Base-by-base conservation (phyloP, 2,888 invertebrate genomes). In the Molanna angustata region DNA sequence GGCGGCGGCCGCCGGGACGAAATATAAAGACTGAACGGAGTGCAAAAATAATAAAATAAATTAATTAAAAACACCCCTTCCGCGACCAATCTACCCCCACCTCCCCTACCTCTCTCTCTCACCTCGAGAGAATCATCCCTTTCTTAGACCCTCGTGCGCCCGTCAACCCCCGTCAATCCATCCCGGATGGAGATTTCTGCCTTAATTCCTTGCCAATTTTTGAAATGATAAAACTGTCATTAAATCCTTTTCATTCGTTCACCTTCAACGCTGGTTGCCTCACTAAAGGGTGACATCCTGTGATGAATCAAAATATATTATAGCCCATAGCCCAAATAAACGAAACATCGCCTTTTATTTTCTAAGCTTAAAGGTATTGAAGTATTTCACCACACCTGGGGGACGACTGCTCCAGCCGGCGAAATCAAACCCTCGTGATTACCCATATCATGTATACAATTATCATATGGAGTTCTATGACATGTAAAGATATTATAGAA, bases 41-140 rank as follows among this genome's bases (percentile, higher is more conserved):
- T 64, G 67, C 60, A 67, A 70, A 71, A 74, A 76, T 74, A 73
- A 76, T 76, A 74, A 74, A 74, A 76, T 73, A 72, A 76, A 76
- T 76, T 76, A 75, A 77, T 74, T 75, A 73, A 76, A 75, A 76
- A 76, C 76, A 59, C 59, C 51, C 51, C 51, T 45, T 44, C 31
- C 13, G 17, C 17, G 44, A 13, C 13, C 39, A 16, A 19, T 19
- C 40, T 20, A 17, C 17, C 31, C 44, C 17, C 44, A 31, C 27
- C 6, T 44, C 27, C 44, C 31, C 16, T 44, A 17, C 44, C 22
- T 37, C 39, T 21, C 37, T 19, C 39, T 20, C 45, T 54, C 49
- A 54, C 49, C 54, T 43, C 45, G 13, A 44, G 49, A 54, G 45
- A 44, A 19, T 32, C 33, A 19, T 45, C 45, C 33, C 27, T 45